These are phyloP conservation scores for Electrophaes corylata DNA, from an alignment of 2,888 invertebrate genomes.

Conservation along the genomic window DNA sequence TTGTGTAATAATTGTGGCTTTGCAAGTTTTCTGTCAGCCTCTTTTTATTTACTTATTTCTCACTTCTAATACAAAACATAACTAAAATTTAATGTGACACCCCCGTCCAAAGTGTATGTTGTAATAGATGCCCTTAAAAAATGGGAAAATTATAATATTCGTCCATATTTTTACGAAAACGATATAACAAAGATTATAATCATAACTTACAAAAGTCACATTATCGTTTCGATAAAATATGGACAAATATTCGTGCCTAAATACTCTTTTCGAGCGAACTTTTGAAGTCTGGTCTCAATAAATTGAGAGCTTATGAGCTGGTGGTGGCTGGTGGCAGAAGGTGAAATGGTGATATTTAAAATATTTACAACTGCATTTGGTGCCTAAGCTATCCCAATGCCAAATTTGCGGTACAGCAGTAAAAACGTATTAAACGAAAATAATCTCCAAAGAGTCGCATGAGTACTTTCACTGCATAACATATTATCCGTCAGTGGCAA, in stretches of 20 bases:
- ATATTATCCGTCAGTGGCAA: no score
- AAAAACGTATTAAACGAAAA: no score
- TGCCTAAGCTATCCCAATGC: no score
- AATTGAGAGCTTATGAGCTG: no score
- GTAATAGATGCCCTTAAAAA: slow-evolving; percentile 48
- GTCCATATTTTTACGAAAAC: slow-evolving; percentile 26
- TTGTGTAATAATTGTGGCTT: not conserved
- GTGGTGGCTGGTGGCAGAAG: no score
- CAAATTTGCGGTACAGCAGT: no score
- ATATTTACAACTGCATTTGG: no score
- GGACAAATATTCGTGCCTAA: slow-evolving; percentile 32
- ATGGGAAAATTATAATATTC: slow-evolving; percentile 14
- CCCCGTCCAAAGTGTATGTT: slow-evolving; percentile 61
- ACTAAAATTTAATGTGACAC: slow-evolving; percentile 55
- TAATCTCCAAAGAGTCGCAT: no score
- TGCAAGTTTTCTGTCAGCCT: slow-evolving; percentile 33
- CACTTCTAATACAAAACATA: slow-evolving; percentile 45
- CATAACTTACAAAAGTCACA: not conserved
- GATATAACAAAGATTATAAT: not conserved
- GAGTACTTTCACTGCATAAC: no score
- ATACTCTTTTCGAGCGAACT: no score
- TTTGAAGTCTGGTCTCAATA: not conserved
- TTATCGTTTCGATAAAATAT: slow-evolving; percentile 12
- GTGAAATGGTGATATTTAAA: no score
- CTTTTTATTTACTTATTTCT: slow-evolving; percentile 46